A percentile compares a stretch with the other conserved stretches of the same genome.
Conservation (phyloP, 2,113 vertebrate genomes). For the Oenanthe melanoleuca region DNA sequence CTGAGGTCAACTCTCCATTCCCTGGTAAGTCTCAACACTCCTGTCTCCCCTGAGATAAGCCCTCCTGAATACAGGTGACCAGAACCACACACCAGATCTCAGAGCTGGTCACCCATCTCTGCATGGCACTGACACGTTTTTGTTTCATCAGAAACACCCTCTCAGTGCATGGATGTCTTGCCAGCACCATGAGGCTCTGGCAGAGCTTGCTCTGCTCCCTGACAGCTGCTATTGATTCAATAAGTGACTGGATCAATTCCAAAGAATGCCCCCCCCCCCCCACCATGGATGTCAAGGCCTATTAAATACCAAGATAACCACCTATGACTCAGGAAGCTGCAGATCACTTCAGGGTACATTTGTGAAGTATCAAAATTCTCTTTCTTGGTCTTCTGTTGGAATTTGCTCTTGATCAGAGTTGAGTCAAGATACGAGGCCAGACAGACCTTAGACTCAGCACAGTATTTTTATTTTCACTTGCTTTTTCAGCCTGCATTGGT, state of each 20-base stretch:
- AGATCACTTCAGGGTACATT: neutral
- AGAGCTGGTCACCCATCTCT: neutral
- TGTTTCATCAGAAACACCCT: neutral
- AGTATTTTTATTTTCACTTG: neutral
- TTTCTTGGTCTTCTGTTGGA: neutral
- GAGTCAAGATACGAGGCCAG: neutral
- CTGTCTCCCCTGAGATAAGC: neutral
- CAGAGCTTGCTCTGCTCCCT: neutral
- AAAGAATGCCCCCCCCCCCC: neutral
- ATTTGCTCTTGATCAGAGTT: neutral
- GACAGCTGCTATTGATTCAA: neutral
- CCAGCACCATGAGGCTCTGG: neutral
- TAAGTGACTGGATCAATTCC: neutral
- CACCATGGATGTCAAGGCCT: neutral
- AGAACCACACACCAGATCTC: neutral
- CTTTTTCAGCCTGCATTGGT: neutral
- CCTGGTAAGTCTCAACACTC: neutral
- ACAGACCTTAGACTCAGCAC: neutral
- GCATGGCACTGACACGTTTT: neutral
- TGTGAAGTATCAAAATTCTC: neutral
- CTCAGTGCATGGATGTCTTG: neutral
- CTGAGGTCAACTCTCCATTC: neutral
- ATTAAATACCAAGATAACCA: neutral
- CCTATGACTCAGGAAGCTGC: neutral
- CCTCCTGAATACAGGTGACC: neutral